A percentile compares a stretch with the other conserved stretches of the same genome.
phyloP scores from a whole-genome alignment of 2,888 invertebrate genomes.

The Parnassius apollo region DNA sequence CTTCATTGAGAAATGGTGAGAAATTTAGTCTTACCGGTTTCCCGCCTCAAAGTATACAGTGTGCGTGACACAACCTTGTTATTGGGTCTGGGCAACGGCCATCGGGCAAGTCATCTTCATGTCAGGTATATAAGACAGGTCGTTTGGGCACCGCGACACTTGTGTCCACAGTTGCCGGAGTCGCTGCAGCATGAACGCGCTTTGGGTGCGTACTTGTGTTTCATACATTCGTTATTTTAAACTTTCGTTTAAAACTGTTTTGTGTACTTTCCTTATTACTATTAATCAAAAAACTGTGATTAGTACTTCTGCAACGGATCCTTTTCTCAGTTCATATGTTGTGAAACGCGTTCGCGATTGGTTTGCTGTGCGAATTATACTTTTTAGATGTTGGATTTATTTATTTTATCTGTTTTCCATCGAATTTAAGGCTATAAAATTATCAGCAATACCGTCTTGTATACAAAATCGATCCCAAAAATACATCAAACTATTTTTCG shows the following conservation, averaged over 20 bases:
- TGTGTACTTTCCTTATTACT: not conserved
- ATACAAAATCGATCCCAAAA: too few relatives aligned
- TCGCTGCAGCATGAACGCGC: slow-evolving; percentile 51
- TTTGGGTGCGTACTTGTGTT: slow-evolving; percentile 57
- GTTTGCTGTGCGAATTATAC: slow-evolving; percentile 17
- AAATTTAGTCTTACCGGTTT: slow-evolving; percentile 26
- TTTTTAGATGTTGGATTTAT: not conserved
- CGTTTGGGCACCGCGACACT: slow-evolving; percentile 53
- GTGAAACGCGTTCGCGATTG: slow-evolving; percentile 11
- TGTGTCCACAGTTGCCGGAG: slow-evolving; percentile 49
- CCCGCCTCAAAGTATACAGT: slow-evolving; percentile 1
- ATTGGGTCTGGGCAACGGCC: slow-evolving; percentile 16
- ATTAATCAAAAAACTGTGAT: not conserved
- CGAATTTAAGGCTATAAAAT: too few relatives aligned
- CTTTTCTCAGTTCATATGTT: not conserved
- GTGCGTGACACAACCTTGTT: slow-evolving; percentile 22
- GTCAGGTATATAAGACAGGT: slow-evolving; percentile 59
- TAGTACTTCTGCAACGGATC: not conserved
- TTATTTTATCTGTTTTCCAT: too few relatives aligned
- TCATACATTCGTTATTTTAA: slow-evolving; percentile 1
- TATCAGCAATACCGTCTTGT: too few relatives aligned
- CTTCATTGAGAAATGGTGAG: slow-evolving; percentile 18
- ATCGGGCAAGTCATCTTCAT: slow-evolving; percentile 21
- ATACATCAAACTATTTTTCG: too few relatives aligned
- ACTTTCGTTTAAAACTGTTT: not conserved